Percentiles rank a stretch among this genome's conserved stretches.
Evolutionary conservation across 2,797 vertebrate species (phyloP).

Genomic region (Nyctalus aviator): DNA sequence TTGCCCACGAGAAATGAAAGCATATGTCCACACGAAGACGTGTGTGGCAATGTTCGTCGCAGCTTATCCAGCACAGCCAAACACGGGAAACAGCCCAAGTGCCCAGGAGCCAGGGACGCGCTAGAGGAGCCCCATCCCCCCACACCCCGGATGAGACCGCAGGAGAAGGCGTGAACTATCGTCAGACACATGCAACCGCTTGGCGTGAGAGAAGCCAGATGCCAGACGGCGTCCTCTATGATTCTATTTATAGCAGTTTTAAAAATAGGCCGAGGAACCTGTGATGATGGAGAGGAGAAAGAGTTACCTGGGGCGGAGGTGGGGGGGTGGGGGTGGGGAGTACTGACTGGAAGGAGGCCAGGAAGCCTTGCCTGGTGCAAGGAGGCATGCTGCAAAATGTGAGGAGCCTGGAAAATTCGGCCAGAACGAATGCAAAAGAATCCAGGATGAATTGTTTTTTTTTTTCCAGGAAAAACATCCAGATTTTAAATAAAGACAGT

Average conservation of each 20-base stretch:
- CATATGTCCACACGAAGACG: neutral
- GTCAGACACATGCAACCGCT: rapidly evolving
- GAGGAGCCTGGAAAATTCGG: neutral
- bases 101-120: neutral
- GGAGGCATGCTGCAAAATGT: neutral
- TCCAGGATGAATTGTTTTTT: too few species aligned
- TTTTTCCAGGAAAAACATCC: neutral
- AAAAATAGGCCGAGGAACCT: neutral
- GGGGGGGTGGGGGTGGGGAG: too few species aligned
- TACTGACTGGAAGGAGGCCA: neutral
- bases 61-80: neutral
- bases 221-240: neutral
- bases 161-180: neutral
- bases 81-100: neutral
- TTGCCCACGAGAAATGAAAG: neutral
- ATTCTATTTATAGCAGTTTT: neutral
- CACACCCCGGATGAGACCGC: neutral
- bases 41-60: neutral
- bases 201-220: neutral
- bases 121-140: neutral
- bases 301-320: neutral
- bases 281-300: neutral
- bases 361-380: neutral
- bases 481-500: neutral
- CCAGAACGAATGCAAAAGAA: neutral